phyloP scores from a whole-genome alignment of 2,113 vertebrate species.

The Balaenoptera acutorostrata region DNA sequence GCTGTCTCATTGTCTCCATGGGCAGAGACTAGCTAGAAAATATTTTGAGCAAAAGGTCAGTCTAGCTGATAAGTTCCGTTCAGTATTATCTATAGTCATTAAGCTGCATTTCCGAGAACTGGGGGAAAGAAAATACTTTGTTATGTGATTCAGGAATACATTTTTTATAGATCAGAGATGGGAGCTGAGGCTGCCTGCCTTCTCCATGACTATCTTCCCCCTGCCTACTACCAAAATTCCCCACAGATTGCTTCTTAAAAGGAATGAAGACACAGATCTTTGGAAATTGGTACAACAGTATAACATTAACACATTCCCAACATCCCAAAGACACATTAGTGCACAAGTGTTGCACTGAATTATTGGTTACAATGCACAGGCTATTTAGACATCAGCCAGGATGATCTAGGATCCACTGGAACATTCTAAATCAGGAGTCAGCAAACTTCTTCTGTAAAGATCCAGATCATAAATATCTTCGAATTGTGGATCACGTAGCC shows the following conservation, averaged over 20 bases:
- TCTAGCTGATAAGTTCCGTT: background rate
- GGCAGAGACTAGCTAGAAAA: background rate
- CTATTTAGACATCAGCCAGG: background rate
- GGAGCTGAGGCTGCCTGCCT: background rate
- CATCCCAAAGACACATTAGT: too few species aligned
- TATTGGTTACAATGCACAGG: background rate
- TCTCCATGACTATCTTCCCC: background rate
- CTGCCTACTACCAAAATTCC: background rate
- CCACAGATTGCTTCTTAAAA: background rate
- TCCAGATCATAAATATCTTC: background rate
- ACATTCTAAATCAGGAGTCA: background rate
- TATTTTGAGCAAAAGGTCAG: background rate
- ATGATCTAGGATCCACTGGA: too few species aligned
- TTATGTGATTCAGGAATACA: background rate
- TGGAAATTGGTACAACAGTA: background rate
- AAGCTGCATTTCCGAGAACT: background rate
- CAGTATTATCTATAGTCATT: background rate
- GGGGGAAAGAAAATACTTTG: background rate
- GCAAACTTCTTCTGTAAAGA: background rate
- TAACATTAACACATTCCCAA: background rate
- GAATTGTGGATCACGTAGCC: background rate
- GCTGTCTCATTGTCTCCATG: background rate
- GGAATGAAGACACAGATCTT: background rate
- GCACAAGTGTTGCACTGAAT: background rate
- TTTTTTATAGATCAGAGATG: background rate